These are phyloP conservation scores for Limnephilus auricula DNA, from an alignment of 2,888 invertebrate genomes.

Conservation along the genomic window DNA sequence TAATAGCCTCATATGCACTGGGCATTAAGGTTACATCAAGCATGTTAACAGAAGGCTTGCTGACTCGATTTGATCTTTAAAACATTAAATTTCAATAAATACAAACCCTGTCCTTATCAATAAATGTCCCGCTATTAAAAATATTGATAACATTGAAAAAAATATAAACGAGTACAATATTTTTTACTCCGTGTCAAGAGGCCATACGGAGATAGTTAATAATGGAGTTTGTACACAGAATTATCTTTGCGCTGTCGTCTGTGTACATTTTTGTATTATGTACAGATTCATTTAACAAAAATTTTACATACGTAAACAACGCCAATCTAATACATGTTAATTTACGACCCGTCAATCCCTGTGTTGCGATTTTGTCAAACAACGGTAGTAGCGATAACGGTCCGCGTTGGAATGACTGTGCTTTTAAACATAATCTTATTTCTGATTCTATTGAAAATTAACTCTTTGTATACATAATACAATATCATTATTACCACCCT, in stretches of 20 bases:
- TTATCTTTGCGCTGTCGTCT: not conserved
- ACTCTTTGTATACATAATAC: not conserved
- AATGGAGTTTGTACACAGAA: constrained; percentile 12
- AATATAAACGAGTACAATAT: not conserved
- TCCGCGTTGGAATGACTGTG: not conserved
- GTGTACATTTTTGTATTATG: constrained; percentile 3
- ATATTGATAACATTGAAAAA: not conserved
- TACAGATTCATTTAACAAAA: not conserved
- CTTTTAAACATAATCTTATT: not conserved
- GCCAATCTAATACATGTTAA: not conserved
- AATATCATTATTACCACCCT: not conserved
- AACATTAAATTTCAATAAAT: not conserved
- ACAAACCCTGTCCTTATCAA: not conserved
- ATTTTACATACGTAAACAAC: not conserved
- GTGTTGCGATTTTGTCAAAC: not conserved
- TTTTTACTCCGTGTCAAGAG: constrained; percentile 8
- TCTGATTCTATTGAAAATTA: not conserved
- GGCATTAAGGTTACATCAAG: no score
- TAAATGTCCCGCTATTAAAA: not conserved
- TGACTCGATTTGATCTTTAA: not conserved
- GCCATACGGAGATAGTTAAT: not conserved
- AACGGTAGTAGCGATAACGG: not conserved
- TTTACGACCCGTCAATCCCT: not conserved
- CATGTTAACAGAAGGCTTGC: not conserved
- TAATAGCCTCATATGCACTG: no score